Base-by-base conservation (phyloP, 2,797 vertebrate species). In the Rachycentron canadum region DNA sequence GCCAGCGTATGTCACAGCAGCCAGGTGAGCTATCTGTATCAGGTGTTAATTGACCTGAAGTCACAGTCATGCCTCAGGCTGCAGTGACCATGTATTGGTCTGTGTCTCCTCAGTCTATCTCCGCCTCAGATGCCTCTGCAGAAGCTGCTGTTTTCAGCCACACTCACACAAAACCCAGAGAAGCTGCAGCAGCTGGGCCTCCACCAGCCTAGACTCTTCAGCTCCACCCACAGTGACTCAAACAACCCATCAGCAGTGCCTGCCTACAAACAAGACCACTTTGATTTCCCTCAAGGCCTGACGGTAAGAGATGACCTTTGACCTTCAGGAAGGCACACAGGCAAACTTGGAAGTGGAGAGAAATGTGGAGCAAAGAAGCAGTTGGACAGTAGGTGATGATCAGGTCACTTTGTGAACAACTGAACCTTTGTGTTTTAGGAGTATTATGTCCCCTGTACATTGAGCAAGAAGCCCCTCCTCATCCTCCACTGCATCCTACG, bases 61-160 rank as follows among this genome's bases (percentile, higher is more conserved):
- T 47, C 19, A 21, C 21, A 6, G 43, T 9, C 19, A 7, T 9
- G 19, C 19, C 7, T 47, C 43, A 8, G 43, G 19, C 43, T 47
- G 19, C 5, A 2, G 12, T 60, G 8, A 49, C 30, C 28, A 0
- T 2, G 28, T 40, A 5, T 1, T 2, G 16, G 11, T 12, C 3
- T 30, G 47, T 67, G 10, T 28, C 14, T 69, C 58, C 23, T 59
- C 89, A 99, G 97, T 87, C 91, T 95, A 63, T 95, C 94, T 81
- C 90, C 69, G 2, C 96, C 96, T 36, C 97, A 96, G 94, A 94
- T 95, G 79, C 97, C 98, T 0, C 94, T 99, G 47, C 98, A 99
- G 94, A 99, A 99, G 89, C 93, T 99, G 68, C 95, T 99, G 26
- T 99, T 99, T 72, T 99, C 98, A 0, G 98, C 98, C 77, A 99